These are phyloP conservation scores for Fratercula arctica DNA, from an alignment of 2,797 vertebrate genomes.

Conservation along the genomic window DNA sequence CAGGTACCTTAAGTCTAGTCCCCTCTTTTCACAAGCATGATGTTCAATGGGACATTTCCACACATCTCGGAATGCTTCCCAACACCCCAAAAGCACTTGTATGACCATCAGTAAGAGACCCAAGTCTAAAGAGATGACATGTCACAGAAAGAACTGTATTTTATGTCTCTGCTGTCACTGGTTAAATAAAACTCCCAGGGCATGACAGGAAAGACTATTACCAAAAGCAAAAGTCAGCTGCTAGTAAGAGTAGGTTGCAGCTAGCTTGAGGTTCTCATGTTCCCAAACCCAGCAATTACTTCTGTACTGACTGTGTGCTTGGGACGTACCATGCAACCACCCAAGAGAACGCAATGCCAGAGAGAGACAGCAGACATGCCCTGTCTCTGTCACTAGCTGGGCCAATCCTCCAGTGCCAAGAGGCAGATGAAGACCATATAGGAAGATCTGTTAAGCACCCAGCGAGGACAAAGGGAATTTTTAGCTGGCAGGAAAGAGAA, in stretches of 20 bases:
- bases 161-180: neutral
- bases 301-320: neutral
- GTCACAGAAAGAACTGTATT: neutral
- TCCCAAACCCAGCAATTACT: neutral
- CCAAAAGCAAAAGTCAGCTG: neutral
- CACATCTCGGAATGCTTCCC: neutral
- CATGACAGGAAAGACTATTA: neutral
- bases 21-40: accelerated
- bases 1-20: neutral
- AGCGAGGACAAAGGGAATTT: constrained; percentile 16
- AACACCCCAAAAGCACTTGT: neutral
- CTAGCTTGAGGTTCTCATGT: neutral
- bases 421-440: neutral
- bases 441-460: neutral
- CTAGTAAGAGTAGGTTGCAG: neutral
- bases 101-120: neutral
- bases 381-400: neutral
- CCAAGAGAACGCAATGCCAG: neutral
- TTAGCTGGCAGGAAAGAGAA: constrained; percentile 18
- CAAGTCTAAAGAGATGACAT: neutral
- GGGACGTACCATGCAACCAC: neutral
- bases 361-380: neutral
- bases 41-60: neutral
- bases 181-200: neutral
- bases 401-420: neutral